These are phyloP conservation scores for Anguilla obscura DNA, from an alignment of 2,797 vertebrate species.

Conservation along the genomic window DNA sequence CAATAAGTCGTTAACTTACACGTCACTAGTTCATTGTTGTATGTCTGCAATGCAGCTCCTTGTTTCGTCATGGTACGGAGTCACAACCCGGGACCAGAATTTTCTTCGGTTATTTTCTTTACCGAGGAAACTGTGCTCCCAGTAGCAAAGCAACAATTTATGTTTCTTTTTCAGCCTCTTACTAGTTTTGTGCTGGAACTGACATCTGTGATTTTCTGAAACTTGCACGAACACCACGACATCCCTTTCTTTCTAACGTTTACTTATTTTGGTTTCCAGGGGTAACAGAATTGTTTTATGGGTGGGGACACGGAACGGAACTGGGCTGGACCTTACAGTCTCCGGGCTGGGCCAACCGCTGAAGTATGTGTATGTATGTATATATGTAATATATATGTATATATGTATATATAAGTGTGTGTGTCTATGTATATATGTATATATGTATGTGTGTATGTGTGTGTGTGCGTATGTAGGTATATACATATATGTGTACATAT, in stretches of 20 bases:
- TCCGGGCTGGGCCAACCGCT: too few species aligned
- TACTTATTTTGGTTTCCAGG: not conserved
- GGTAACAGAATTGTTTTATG: not conserved
- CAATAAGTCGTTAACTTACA: conserved; percentile 64
- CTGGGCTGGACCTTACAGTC: not conserved
- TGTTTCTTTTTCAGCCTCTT: not conserved
- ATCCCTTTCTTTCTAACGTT: not conserved
- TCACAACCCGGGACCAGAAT: not conserved
- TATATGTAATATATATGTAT: too few species aligned
- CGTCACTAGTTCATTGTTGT: conserved; percentile 88
- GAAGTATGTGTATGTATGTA: too few species aligned
- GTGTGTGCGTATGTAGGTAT: too few species aligned
- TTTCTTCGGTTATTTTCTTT: not conserved
- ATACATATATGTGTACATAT: too few species aligned
- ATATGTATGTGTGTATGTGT: too few species aligned
- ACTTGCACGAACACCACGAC: not conserved
- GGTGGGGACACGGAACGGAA: not conserved
- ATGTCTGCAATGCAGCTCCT: conserved; percentile 84
- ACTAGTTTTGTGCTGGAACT: not conserved
- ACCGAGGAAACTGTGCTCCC: not conserved
- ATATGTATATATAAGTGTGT: too few species aligned
- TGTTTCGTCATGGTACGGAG: conserved; percentile 77
- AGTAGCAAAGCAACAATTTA: not conserved
- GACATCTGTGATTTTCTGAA: not conserved
- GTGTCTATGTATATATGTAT: too few species aligned